These are phyloP conservation scores for Agrenia bidenticulata DNA, from an alignment of 2,888 invertebrate genomes.

Conservation along the genomic window DNA sequence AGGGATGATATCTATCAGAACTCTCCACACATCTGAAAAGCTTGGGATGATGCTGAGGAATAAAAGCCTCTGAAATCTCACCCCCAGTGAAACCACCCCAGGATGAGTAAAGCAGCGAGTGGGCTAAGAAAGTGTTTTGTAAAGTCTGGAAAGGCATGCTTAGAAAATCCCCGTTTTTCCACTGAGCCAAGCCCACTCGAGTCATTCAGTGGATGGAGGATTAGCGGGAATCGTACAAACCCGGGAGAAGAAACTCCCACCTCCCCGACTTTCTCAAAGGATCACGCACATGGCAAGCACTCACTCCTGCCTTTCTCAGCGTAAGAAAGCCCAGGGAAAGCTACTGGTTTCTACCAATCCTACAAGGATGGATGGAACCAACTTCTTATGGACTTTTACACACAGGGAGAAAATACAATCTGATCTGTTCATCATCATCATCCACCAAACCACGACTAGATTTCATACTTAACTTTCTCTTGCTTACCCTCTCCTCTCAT, in stretches of 20 bases:
- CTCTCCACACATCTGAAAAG: too few species aligned
- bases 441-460: constrained; percentile 24
- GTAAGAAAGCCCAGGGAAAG: too few species aligned
- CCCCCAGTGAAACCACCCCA: neutral
- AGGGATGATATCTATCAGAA: too few species aligned
- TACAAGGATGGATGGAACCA: too few species aligned
- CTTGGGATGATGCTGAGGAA: too few species aligned
- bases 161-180: neutral
- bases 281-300: constrained; percentile 23
- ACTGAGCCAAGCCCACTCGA: constrained; percentile 35
- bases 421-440: neutral
- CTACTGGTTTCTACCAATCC: too few species aligned
- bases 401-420: too few species aligned
- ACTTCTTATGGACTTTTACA: too few species aligned
- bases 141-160: neutral
- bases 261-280: constrained; percentile 19
- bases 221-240: constrained; percentile 43
- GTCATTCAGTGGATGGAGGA: constrained; percentile 40
- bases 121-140: too few species aligned
- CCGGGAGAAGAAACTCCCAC: constrained; percentile 30
- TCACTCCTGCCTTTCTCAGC: neutral
- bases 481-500: constrained; percentile 49
- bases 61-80: neutral
- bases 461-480: constrained; percentile 52
- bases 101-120: neutral